Evolutionary conservation across 2,888 invertebrate genomes (phyloP).

Genomic region (Bhutanitis thaidina): DNA sequence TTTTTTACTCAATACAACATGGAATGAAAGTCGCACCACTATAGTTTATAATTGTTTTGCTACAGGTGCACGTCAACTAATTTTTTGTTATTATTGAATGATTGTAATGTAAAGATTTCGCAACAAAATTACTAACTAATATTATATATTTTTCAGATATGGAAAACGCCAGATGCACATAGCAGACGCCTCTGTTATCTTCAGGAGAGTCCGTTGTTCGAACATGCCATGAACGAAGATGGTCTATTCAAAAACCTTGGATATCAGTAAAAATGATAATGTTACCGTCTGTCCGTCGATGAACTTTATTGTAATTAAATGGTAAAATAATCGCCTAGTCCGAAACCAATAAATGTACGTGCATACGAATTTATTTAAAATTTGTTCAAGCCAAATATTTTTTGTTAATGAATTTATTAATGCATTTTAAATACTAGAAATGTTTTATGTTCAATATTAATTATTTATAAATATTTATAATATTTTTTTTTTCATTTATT

Average conservation of each 20-base stretch:
- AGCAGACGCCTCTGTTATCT: constrained; percentile 67
- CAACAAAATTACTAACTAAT: too few species aligned
- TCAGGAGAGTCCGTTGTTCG: constrained; percentile 65
- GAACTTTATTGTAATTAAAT: background rate
- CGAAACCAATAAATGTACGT: too few species aligned
- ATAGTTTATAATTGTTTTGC: too few species aligned
- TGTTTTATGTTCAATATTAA: background rate
- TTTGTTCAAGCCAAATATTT: too few species aligned
- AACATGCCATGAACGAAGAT: constrained; percentile 51
- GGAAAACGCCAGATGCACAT: constrained; percentile 72
- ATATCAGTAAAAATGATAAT: constrained; percentile 45
- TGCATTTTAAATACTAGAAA: constrained; percentile 15
- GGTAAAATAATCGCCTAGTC: background rate
- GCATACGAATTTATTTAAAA: too few species aligned
- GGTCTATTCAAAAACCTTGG: constrained; percentile 56
- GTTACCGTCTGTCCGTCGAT: constrained; percentile 1
- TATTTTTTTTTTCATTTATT: background rate
- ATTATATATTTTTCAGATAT: constrained; percentile 48
- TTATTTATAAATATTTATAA: constrained; percentile 16
- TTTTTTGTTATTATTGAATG: too few species aligned
- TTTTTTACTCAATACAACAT: too few species aligned
- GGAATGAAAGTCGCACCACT: too few species aligned
- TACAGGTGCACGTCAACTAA: too few species aligned
- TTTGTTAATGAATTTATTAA: too few species aligned
- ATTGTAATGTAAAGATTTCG: too few species aligned